Percentiles rank a stretch among this genome's conserved stretches.
Conservation (phyloP, 2,888 invertebrate species). For the Papilio protenor region DNA sequence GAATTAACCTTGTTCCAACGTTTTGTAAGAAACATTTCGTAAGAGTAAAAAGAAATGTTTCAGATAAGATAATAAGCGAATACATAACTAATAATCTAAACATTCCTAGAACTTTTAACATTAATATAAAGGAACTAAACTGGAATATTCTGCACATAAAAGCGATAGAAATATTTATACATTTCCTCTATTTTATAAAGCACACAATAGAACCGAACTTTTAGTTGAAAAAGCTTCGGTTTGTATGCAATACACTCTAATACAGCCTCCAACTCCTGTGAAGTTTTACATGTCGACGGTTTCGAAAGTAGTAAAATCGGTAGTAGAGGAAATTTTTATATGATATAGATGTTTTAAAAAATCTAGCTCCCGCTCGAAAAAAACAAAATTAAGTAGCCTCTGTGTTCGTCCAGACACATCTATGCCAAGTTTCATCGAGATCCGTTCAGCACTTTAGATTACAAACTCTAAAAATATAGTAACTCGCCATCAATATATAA, state of each 20-base stretch:
- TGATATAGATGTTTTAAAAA: too few species aligned
- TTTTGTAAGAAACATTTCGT: background rate
- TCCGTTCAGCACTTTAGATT: too few species aligned
- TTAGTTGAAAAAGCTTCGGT: conserved; percentile 2
- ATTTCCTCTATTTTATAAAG: conserved; percentile 7
- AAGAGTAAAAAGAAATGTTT: background rate
- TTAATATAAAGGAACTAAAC: background rate
- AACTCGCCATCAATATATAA: background rate
- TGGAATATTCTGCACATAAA: background rate
- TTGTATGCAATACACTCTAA: conserved; percentile 15
- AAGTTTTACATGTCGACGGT: background rate
- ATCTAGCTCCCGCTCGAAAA: too few species aligned
- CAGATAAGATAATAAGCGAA: too few species aligned
- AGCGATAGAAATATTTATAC: background rate
- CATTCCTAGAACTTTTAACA: too few species aligned
- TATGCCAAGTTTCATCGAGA: too few species aligned
- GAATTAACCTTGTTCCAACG: conserved; percentile 8
- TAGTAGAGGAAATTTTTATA: too few species aligned
- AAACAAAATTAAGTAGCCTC: too few species aligned
- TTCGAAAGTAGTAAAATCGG: background rate
- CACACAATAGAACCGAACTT: conserved; percentile 9
- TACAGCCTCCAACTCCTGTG: conserved; percentile 8
- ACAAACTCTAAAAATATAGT: background rate
- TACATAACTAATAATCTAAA: too few species aligned
- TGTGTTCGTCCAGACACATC: too few species aligned